Conservation (phyloP, 2,113 vertebrate genomes). For the Hippocampus mohnikei region DNA sequence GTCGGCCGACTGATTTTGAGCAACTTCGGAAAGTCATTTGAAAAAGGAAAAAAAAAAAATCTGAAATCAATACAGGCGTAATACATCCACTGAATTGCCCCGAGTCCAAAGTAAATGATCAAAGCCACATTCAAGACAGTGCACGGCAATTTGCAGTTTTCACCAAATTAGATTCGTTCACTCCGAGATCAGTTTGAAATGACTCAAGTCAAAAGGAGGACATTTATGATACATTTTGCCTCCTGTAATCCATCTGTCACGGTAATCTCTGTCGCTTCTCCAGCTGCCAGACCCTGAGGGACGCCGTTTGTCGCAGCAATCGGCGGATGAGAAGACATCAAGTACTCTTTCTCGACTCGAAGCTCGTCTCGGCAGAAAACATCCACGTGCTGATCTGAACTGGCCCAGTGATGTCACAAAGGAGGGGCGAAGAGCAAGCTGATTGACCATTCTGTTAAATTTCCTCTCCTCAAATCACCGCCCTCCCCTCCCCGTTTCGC, state of each 20-base stretch:
- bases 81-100: too few species aligned
- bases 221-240: constrained; percentile 34
- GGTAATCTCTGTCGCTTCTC: constrained; percentile 23
- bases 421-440: background rate
- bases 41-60: too few species aligned
- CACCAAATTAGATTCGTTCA: background rate
- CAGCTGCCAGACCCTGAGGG: constrained; percentile 17
- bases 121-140: background rate
- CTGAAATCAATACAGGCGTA: too few species aligned
- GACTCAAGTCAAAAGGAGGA: constrained; percentile 28
- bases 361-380: constrained; percentile 14
- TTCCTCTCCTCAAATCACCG: constrained; percentile 36
- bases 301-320: constrained; percentile 12
- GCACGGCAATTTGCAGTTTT: background rate
- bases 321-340: constrained; percentile 24
- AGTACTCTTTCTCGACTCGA: constrained; percentile 23
- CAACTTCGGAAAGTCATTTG: constrained; percentile 6
- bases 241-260: constrained; percentile 27
- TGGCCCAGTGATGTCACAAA: constrained; percentile 9
- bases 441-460: background rate
- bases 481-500: constrained; percentile 4
- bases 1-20: background rate
- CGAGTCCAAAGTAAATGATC: background rate
- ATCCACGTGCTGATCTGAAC: constrained; percentile 24
- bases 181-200: constrained; percentile 26